phyloP scores from a whole-genome alignment of 2,113 vertebrate genomes.

The Scopus umbretta region DNA sequence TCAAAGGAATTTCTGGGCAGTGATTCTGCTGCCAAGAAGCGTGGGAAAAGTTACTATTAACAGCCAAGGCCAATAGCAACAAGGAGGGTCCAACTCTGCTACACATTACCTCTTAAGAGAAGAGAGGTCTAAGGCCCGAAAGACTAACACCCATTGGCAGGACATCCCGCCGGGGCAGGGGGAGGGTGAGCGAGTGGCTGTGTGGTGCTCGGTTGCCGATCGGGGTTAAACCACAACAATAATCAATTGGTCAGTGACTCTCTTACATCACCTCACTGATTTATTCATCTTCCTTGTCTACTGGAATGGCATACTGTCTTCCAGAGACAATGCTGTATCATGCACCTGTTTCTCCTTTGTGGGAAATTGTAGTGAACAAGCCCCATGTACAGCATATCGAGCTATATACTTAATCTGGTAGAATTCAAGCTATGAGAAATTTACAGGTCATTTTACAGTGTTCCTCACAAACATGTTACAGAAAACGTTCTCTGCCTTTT shows the following conservation, averaged over 20 bases:
- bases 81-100: background rate
- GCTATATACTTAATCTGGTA: background rate
- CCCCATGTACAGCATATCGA: background rate
- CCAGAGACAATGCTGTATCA: background rate
- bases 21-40: background rate
- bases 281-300: background rate
- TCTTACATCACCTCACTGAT: background rate
- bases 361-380: background rate
- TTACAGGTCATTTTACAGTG: background rate
- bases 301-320: background rate
- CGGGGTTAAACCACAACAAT: too few relatives aligned
- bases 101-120: background rate
- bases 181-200: too few relatives aligned
- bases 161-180: too few relatives aligned
- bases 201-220: too few relatives aligned
- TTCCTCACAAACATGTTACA: background rate
- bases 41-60: background rate
- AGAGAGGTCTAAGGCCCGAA: background rate
- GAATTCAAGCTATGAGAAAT: background rate
- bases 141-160: background rate
- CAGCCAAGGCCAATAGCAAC: background rate
- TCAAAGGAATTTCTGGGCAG: background rate
- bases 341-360: background rate
- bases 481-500: background rate
- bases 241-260: background rate